These are phyloP conservation scores for Pammene fasciana DNA, from an alignment of 2,888 invertebrate genomes.

Conservation along the genomic window DNA sequence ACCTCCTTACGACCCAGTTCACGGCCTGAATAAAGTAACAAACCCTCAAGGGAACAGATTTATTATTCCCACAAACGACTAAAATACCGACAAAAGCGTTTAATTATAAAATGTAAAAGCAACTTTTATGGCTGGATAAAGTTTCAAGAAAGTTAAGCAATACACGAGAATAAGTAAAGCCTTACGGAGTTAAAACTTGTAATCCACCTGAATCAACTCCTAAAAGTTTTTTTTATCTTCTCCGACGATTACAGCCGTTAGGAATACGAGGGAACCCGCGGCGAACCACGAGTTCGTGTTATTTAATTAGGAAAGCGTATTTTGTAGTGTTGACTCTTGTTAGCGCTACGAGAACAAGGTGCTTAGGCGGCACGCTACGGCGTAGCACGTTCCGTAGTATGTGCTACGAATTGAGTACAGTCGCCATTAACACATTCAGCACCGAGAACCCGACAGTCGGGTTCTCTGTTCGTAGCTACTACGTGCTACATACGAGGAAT, in stretches of 20 bases:
- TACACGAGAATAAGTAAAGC: constrained; percentile 35
- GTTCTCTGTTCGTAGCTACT: too few species aligned
- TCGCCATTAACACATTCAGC: too few species aligned
- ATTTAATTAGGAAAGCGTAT: constrained; percentile 36
- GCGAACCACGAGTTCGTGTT: constrained; percentile 8
- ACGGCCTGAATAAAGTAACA: constrained; percentile 77
- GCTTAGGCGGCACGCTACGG: constrained; percentile 28
- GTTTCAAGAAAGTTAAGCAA: constrained; percentile 29
- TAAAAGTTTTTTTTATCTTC: constrained; percentile 35
- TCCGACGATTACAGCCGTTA: constrained; percentile 23
- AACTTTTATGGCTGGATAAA: constrained; percentile 18
- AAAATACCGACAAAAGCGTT: constrained; percentile 52
- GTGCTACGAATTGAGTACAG: constrained; percentile 6
- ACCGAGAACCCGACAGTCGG: too few species aligned
- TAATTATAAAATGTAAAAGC: constrained; percentile 44
- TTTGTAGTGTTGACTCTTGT: constrained; percentile 33
- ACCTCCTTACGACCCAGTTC: constrained; percentile 76
- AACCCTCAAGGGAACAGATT: constrained; percentile 67
- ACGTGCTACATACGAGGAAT: too few species aligned
- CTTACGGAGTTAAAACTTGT: constrained; percentile 36
- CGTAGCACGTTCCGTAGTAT: constrained; percentile 13
- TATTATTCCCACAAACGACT: constrained; percentile 54
- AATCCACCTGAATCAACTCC: constrained; percentile 38
- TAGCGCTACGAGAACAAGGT: constrained; percentile 23
- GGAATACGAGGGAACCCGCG: constrained; percentile 15